phyloP scores from a whole-genome alignment of 2,113 vertebrate species.

The Tragelaphus buxtoni region DNA sequence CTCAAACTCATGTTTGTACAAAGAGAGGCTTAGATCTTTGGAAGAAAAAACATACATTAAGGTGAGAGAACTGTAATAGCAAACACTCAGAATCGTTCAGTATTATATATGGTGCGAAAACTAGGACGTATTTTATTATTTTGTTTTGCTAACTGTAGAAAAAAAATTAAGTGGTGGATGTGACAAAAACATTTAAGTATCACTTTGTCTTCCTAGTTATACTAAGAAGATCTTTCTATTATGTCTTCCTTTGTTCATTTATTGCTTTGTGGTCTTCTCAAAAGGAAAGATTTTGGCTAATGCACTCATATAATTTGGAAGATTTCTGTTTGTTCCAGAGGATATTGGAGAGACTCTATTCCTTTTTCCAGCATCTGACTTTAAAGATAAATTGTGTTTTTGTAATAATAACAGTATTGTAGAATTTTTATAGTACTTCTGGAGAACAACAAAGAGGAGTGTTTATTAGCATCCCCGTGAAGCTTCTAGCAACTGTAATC shows the following conservation, averaged over 20 bases:
- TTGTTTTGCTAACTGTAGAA: conserved; percentile 30
- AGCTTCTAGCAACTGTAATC: neutral
- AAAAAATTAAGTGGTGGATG: neutral
- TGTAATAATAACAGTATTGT: neutral
- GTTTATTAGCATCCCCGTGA: neutral
- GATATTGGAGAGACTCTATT: neutral
- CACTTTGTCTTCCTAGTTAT: neutral
- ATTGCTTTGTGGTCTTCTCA: conserved; percentile 1
- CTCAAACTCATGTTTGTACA: conserved; percentile 7
- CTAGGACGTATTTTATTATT: conserved; percentile 14
- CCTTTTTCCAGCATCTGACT: neutral
- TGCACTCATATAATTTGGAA: neutral
- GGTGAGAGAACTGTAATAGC: conserved; percentile 28
- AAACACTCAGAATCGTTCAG: conserved; percentile 16
- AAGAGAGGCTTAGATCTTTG: conserved; percentile 35
- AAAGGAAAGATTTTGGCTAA: conserved; percentile 24
- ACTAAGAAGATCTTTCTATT: conserved; percentile 17
- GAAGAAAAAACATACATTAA: neutral
- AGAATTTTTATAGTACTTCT: neutral
- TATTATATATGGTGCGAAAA: conserved; percentile 38
- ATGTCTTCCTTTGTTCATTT: conserved; percentile 29
- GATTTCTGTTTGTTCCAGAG: conserved; percentile 16
- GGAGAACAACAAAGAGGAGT: neutral
- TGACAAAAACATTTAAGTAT: conserved; percentile 37
- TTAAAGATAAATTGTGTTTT: conserved; percentile 38